Percentiles rank a stretch among this genome's conserved stretches.
phyloP scores from a whole-genome alignment of 2,888 invertebrate species.

The Scaptomyza tumidula region DNA sequence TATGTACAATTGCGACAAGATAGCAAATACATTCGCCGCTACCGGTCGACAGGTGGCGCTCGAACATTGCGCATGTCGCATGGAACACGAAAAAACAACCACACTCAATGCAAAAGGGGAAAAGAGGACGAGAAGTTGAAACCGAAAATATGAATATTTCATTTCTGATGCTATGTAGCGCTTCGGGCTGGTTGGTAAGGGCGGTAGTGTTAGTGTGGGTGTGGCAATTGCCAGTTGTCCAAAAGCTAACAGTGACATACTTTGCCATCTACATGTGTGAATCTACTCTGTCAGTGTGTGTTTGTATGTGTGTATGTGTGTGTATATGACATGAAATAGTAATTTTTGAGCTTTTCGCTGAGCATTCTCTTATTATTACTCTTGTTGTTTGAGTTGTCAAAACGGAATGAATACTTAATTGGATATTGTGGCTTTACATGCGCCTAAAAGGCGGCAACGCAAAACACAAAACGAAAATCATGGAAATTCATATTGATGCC shows the following conservation, averaged over 20 bases:
- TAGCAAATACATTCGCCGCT: neutral
- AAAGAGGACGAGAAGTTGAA: slow-evolving; percentile 23
- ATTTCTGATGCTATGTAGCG: slow-evolving; percentile 25
- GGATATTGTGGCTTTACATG: slow-evolving; percentile 69
- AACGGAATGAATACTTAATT: slow-evolving; percentile 76
- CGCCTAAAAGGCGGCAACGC: slow-evolving; percentile 56
- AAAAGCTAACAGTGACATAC: slow-evolving; percentile 47
- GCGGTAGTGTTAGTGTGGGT: neutral
- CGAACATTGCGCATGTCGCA: slow-evolving; percentile 21
- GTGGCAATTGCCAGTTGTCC: slow-evolving; percentile 50
- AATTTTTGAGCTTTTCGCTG: slow-evolving; percentile 58
- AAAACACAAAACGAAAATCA: slow-evolving; percentile 3
- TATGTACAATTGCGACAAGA: too few species aligned
- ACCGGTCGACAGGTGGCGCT: slow-evolving; percentile 40
- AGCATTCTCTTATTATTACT: slow-evolving; percentile 24
- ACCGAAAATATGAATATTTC: slow-evolving; percentile 71
- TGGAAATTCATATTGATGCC: slow-evolving; percentile 17
- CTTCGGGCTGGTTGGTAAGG: neutral
- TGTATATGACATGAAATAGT: slow-evolving; percentile 64
- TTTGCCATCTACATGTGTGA: slow-evolving; percentile 19
- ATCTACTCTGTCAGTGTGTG: slow-evolving; percentile 9
- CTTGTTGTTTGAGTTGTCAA: slow-evolving; percentile 62
- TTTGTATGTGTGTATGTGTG: slow-evolving; percentile 14
- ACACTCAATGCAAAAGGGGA: slow-evolving; percentile 8
- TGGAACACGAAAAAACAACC: slow-evolving; percentile 1